These are phyloP conservation scores for Thymallus thymallus DNA, from an alignment of 2,113 vertebrate genomes.

Conservation along the genomic window DNA sequence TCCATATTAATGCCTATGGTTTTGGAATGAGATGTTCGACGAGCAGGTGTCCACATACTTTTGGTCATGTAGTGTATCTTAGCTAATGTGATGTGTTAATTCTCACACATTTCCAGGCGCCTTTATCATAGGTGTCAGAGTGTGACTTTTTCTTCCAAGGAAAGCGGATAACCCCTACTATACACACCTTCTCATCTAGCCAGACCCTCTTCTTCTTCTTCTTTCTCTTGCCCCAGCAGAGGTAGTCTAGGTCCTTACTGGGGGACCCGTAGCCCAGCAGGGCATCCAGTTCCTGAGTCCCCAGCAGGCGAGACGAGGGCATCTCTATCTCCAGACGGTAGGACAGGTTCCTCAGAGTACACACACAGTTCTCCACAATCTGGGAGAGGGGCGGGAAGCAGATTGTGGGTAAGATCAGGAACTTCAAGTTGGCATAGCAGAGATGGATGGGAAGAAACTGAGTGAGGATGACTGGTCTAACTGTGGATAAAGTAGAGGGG, in stretches of 20 bases:
- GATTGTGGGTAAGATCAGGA: too few species aligned
- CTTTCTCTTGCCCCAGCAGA: conserved; percentile 96
- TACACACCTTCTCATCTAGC: conserved; percentile 89
- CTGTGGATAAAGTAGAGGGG: background rate
- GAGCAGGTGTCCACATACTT: too few species aligned
- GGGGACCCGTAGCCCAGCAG: conserved; percentile 89
- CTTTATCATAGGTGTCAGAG: too few species aligned
- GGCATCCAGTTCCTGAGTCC: conserved; percentile 87
- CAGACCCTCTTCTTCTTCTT: conserved; percentile 87
- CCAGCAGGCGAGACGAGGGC: conserved; percentile 90
- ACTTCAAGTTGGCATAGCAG: too few species aligned
- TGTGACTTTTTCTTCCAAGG: too few species aligned
- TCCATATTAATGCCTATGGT: too few species aligned
- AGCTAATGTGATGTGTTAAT: too few species aligned
- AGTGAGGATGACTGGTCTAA: background rate
- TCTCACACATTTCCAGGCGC: background rate
- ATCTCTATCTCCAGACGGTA: conserved; percentile 96
- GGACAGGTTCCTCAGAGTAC: conserved; percentile 94
- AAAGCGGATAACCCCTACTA: too few species aligned
- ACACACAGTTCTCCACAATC: conserved; percentile 98
- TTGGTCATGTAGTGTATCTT: too few species aligned
- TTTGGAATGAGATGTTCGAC: too few species aligned
- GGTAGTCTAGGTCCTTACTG: conserved; percentile 88
- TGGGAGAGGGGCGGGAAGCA: conserved; percentile 50
- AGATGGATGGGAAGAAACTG: background rate